A percentile compares a stretch with the other conserved stretches of the same genome.
These are phyloP conservation scores for Mormyrops boulengeri DNA, from an alignment of 2,797 vertebrate genomes.

Conservation along the genomic window DNA sequence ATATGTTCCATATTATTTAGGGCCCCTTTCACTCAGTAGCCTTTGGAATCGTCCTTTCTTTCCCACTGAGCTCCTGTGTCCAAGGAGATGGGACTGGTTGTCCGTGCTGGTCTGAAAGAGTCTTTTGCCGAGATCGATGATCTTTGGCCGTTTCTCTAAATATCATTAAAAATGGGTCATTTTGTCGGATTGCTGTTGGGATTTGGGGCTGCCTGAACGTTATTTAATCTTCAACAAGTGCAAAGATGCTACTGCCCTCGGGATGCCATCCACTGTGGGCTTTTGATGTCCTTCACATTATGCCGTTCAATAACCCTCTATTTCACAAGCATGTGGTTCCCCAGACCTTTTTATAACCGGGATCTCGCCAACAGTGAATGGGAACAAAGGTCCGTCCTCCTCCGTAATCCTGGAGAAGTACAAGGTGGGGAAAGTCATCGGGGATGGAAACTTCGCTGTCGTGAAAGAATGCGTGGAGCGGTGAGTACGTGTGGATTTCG, in stretches of 20 bases:
- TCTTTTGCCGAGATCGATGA: not conserved
- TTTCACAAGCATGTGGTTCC: not conserved
- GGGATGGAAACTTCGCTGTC: slow-evolving; percentile 95
- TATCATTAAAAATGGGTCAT: not conserved
- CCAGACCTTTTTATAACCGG: not conserved
- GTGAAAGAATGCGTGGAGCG: slow-evolving; percentile 90
- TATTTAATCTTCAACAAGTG: not conserved
- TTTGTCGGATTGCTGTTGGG: not conserved
- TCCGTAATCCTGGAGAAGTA: slow-evolving; percentile 82
- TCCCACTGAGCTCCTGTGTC: not conserved
- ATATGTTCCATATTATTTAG: not conserved
- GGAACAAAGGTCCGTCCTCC: slow-evolving; percentile 69
- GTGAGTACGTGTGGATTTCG: slow-evolving; percentile 52
- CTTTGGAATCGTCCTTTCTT: not conserved
- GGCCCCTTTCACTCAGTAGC: not conserved
- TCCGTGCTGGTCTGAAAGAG: not conserved
- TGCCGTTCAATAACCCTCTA: not conserved
- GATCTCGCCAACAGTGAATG: slow-evolving; percentile 68
- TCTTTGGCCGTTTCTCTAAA: slow-evolving; percentile 5
- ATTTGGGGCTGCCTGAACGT: not conserved
- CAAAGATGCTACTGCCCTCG: not conserved
- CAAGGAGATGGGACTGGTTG: not conserved
- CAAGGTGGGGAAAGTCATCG: slow-evolving; percentile 89
- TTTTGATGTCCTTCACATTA: not conserved
- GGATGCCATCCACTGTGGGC: not conserved